phyloP scores from a whole-genome alignment of 2,113 vertebrate species.

The Lophius piscatorius region DNA sequence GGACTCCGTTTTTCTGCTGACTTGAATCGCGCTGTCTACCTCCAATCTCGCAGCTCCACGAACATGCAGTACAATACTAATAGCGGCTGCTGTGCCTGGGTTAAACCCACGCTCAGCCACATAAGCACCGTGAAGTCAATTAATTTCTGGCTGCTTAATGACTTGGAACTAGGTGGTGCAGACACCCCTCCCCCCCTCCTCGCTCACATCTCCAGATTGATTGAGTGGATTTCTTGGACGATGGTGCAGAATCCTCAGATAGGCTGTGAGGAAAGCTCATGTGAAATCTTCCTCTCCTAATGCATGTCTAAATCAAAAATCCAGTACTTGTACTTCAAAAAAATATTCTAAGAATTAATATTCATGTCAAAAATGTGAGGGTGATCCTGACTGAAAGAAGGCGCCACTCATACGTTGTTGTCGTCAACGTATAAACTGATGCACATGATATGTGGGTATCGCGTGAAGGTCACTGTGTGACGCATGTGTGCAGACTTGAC shows the following conservation, averaged over 20 bases:
- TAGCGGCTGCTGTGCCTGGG: constrained; percentile 65
- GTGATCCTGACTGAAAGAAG: too few relatives aligned
- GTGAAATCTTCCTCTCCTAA: constrained; percentile 59
- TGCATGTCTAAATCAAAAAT: neutral
- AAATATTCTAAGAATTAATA: too few relatives aligned
- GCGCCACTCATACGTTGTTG: too few relatives aligned
- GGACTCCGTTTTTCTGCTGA: constrained; percentile 60
- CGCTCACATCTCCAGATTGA: constrained; percentile 68
- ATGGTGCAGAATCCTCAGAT: constrained; percentile 64
- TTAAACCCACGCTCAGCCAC: constrained; percentile 73
- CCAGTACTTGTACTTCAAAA: too few relatives aligned
- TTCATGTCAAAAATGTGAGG: too few relatives aligned
- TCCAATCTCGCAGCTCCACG: constrained; percentile 45
- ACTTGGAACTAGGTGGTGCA: constrained; percentile 74
- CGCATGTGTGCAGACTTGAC: constrained; percentile 41
- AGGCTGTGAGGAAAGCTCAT: constrained; percentile 48
- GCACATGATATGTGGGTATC: constrained; percentile 60
- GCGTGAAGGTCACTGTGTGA: constrained; percentile 71
- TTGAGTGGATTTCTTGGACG: constrained; percentile 72
- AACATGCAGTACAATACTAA: constrained; percentile 66
- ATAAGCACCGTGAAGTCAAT: constrained; percentile 79
- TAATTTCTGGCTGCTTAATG: constrained; percentile 83
- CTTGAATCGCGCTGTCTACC: constrained; percentile 40
- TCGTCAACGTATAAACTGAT: constrained; percentile 58
- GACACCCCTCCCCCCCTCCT: constrained; percentile 68